Conservation (phyloP, 2,113 vertebrate species). For the Peucedramus taeniatus region DNA sequence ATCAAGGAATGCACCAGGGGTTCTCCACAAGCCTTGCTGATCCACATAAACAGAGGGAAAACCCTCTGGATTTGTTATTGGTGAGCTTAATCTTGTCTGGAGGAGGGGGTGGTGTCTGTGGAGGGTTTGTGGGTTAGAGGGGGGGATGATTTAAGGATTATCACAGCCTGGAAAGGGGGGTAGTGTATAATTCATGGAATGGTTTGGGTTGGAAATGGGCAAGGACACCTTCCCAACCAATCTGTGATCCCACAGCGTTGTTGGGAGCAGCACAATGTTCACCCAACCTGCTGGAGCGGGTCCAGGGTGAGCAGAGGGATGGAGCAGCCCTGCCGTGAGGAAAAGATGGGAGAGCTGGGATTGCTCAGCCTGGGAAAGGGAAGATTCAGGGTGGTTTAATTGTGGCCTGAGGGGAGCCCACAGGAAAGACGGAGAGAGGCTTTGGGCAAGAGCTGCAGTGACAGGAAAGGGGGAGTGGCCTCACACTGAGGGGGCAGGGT, state of each 20-base stretch:
- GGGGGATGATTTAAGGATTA: not conserved
- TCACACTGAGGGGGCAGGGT: accelerated
- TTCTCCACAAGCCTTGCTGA: not conserved
- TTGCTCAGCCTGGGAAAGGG: not conserved
- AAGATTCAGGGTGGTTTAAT: not conserved
- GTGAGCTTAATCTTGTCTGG: not conserved
- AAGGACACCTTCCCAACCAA: not conserved
- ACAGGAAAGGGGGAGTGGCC: not conserved
- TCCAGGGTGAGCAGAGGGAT: not conserved
- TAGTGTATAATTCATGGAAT: not conserved
- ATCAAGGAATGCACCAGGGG: accelerated
- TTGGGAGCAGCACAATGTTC: accelerated
- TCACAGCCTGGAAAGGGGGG: not conserved
- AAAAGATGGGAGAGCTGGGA: not conserved
- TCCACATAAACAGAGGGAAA: not conserved
- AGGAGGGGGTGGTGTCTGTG: accelerated
- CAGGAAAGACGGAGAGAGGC: too few relatives aligned
- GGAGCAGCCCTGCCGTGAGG: not conserved
- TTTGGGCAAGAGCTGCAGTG: not conserved
- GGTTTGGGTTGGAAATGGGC: not conserved
- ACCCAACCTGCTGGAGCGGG: not conserved
- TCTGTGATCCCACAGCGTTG: too few relatives aligned
- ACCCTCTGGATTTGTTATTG: not conserved
- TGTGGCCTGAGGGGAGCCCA: not conserved
- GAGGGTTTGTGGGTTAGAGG: not conserved